Evolutionary conservation across 1,140 invertebrate species (phyloP).

Genomic region (Caerostris darwini): DNA sequence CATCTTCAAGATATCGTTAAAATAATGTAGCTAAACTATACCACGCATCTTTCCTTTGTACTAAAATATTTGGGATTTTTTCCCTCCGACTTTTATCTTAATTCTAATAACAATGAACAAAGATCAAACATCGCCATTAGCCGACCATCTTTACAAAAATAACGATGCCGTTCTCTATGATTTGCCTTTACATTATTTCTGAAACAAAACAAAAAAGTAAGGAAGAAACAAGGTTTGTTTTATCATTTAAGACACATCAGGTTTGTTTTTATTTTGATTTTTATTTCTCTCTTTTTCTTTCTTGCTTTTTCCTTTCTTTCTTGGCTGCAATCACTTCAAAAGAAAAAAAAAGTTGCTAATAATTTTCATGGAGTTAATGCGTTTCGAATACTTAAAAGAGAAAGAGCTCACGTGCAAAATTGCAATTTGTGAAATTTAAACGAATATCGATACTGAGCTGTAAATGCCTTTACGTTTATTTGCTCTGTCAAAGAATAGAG

Average conservation of each 20-base stretch:
- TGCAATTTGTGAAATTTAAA: conserved; percentile 27
- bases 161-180: neutral
- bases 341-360: neutral
- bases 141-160: neutral
- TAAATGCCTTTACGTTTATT: neutral
- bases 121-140: neutral
- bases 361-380: conserved; percentile 20
- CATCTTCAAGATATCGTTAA: too few relatives aligned
- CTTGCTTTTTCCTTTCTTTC: neutral
- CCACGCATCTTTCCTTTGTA: too few relatives aligned
- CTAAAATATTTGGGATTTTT: neutral
- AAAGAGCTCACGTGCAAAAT: neutral
- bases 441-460: neutral
- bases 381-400: neutral
- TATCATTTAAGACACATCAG: neutral
- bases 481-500: neutral
- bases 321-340: neutral
- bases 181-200: neutral
- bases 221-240: neutral
- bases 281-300: too few relatives aligned
- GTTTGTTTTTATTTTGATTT: too few relatives aligned
- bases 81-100: neutral
- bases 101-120: neutral
- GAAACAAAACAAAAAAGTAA: neutral
- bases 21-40: too few relatives aligned